Conservation (phyloP, 2,113 vertebrate species). For the Lutjanus erythropterus region DNA sequence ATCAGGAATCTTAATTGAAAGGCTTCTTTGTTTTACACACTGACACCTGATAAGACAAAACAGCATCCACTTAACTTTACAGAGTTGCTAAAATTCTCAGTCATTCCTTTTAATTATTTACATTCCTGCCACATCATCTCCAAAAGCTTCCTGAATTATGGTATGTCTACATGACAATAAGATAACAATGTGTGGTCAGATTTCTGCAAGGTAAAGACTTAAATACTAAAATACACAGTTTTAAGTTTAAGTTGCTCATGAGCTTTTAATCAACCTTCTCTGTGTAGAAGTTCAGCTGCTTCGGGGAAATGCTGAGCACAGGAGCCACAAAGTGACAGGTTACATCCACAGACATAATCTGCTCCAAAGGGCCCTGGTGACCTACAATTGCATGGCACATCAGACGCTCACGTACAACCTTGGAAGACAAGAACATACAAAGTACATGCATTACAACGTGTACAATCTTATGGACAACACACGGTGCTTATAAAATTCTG, state of each 20-base stretch:
- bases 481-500: conserved; percentile 39
- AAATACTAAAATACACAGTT: background rate
- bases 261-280: background rate
- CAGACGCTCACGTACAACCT: background rate
- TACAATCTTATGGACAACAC: background rate
- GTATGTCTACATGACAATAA: background rate
- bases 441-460: background rate
- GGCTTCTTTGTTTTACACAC: background rate
- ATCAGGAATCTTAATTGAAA: background rate
- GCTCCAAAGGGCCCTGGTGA: background rate
- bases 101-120: conserved; percentile 4
- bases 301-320: background rate
- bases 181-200: background rate
- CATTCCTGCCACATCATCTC: background rate
- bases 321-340: background rate
- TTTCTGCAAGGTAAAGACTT: background rate
- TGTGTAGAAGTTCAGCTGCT: background rate
- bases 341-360: background rate
- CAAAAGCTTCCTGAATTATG: background rate
- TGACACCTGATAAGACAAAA: background rate
- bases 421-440: background rate
- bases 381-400: background rate
- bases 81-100: background rate
- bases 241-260: background rate
- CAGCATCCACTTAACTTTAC: background rate